These are phyloP conservation scores for Eustalomyia histrio DNA, from an alignment of 2,888 invertebrate genomes.

Conservation along the genomic window DNA sequence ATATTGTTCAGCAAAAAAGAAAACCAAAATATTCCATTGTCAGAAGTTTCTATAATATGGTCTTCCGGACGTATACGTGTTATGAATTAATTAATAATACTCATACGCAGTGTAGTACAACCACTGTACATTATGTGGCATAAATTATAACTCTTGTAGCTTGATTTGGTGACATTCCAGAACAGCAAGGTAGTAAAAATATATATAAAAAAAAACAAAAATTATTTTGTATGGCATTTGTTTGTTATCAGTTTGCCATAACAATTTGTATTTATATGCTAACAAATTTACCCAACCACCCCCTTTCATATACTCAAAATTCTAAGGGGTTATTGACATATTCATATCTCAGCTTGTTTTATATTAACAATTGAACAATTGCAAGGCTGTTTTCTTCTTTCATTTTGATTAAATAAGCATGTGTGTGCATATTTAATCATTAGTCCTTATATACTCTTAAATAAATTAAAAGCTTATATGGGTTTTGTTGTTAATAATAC, in stretches of 20 bases:
- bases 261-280: background rate
- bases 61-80: slow-evolving; percentile 35
- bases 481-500: background rate
- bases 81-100: slow-evolving; percentile 47
- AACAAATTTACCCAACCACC: background rate
- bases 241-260: slow-evolving; percentile 3
- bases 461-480: slow-evolving; percentile 34
- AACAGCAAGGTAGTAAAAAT: too few relatives aligned
- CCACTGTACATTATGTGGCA: background rate
- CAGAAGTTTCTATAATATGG: background rate
- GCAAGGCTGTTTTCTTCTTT: background rate
- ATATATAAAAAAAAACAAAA: background rate
- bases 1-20: background rate
- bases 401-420: slow-evolving; percentile 2
- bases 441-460: slow-evolving; percentile 6
- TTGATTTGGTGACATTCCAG: too few relatives aligned
- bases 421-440: slow-evolving; percentile 16
- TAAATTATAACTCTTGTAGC: background rate
- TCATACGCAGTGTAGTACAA: slow-evolving; percentile 14
- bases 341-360: slow-evolving; percentile 21
- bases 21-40: background rate
- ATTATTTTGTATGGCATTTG: background rate
- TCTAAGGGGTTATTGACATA: slow-evolving; percentile 39
- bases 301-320: background rate
- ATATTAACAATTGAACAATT: slow-evolving; percentile 8